Percentiles rank a stretch among this genome's conserved stretches.
Conservation (phyloP, 1,140 invertebrate genomes). For the Aphelinus certus region DNA sequence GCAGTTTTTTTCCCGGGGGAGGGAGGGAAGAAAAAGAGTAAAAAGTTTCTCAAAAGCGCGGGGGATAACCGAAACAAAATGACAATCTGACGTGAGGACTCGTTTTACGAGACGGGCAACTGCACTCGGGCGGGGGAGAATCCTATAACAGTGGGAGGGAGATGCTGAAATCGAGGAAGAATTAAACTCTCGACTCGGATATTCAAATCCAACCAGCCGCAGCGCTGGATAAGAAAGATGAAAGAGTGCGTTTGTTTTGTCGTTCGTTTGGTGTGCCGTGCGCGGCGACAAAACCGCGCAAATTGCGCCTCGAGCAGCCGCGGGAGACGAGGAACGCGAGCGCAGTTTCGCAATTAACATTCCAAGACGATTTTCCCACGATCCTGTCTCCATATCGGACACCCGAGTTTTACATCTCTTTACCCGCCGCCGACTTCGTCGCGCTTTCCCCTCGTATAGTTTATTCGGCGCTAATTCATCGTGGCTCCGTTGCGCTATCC, state of each 20-base stretch:
- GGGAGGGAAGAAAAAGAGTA: too few species aligned
- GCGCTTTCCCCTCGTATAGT: not conserved
- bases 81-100: too few species aligned
- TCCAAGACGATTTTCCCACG: constrained; percentile 18
- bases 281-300: not conserved
- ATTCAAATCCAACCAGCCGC: constrained; percentile 3
- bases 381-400: not conserved
- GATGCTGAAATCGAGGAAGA: too few species aligned
- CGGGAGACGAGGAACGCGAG: not conserved
- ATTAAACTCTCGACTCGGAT: too few species aligned
- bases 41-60: too few species aligned
- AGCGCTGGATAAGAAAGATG: not conserved
- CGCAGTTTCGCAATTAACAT: constrained; percentile 20
- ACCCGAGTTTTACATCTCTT: not conserved
- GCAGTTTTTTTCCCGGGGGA: too few species aligned
- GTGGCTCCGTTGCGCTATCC: too few species aligned
- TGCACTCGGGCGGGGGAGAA: too few species aligned
- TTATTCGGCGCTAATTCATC: not conserved
- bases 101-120: too few species aligned
- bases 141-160: too few species aligned
- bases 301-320: not conserved
- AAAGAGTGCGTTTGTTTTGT: not conserved
- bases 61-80: too few species aligned
- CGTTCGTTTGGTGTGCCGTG: not conserved
- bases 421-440: not conserved